Percentiles rank a stretch among this genome's conserved stretches.
These are phyloP conservation scores for Hyalella azteca DNA, from an alignment of 2,888 invertebrate species.

Conservation along the genomic window DNA sequence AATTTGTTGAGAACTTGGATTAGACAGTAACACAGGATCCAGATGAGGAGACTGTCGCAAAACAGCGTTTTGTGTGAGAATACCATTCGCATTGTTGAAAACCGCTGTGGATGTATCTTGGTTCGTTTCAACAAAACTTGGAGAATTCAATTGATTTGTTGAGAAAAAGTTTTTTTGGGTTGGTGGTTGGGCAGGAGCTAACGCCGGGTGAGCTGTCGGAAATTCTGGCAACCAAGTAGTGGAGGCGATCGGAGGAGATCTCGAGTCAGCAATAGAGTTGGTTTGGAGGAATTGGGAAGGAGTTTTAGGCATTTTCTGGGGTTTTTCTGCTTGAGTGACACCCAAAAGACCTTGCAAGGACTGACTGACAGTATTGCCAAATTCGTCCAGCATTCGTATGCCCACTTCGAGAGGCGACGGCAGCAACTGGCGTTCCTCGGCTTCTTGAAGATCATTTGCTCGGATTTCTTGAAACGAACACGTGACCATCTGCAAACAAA, in stretches of 20 bases:
- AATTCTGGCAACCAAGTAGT: neutral
- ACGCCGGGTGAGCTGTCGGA: neutral
- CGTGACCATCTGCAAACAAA: too few relatives aligned
- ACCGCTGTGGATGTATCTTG: too few relatives aligned
- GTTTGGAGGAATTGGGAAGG: neutral
- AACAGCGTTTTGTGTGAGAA: too few relatives aligned
- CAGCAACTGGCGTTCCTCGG: neutral
- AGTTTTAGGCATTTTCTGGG: constrained; percentile 5
- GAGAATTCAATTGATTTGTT: neutral
- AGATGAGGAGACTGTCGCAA: too few relatives aligned
- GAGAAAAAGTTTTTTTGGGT: neutral
- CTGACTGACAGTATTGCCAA: neutral
- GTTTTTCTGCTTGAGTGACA: neutral
- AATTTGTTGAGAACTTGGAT: too few relatives aligned
- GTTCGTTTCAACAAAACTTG: neutral
- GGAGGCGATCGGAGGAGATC: neutral
- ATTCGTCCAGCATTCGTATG: neutral
- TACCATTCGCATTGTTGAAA: too few relatives aligned
- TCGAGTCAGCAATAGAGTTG: neutral
- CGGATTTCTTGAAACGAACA: too few relatives aligned
- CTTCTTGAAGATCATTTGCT: neutral
- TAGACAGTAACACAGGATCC: too few relatives aligned
- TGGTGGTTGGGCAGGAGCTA: neutral
- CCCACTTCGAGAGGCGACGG: neutral
- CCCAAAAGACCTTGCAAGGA: neutral